phyloP scores from a whole-genome alignment of 2,888 invertebrate genomes.

The Drosophila subsilvestris region DNA sequence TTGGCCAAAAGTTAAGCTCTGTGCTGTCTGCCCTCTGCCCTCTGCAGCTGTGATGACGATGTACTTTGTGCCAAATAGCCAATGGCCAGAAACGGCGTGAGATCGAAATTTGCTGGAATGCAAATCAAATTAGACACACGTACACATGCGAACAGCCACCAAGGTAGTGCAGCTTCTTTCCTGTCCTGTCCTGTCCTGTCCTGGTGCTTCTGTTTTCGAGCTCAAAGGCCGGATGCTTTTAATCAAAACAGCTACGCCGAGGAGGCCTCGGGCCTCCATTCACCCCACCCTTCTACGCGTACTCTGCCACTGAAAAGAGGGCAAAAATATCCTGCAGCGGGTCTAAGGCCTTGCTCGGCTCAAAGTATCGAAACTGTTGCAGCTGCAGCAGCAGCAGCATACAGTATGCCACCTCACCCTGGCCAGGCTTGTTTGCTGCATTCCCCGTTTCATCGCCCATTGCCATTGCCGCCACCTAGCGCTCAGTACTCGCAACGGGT shows the following conservation, averaged over 20 bases:
- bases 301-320: background rate
- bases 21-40: conserved; percentile 10
- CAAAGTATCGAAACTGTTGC: conserved; percentile 18
- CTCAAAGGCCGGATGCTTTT: conserved; percentile 64
- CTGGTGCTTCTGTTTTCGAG: conserved; percentile 6
- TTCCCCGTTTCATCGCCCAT: conserved; percentile 12
- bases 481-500: conserved; percentile 13
- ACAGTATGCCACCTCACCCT: conserved; percentile 6
- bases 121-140: conserved; percentile 66
- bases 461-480: conserved; percentile 22
- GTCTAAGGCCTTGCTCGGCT: conserved; percentile 1
- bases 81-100: conserved; percentile 35
- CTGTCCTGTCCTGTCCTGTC: background rate
- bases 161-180: no score
- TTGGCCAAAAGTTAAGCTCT: conserved; percentile 30
- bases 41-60: background rate
- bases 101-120: conserved; percentile 52
- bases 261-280: conserved; percentile 4
- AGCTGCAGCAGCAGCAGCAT: background rate
- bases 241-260: conserved; percentile 60
- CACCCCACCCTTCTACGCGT: background rate
- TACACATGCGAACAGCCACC: no score
- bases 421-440: background rate
- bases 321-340: conserved; percentile 18
- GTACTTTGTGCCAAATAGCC: conserved; percentile 44